Base-by-base conservation (phyloP, 1,140 invertebrate genomes). In the Matsumurasca onukii region DNA sequence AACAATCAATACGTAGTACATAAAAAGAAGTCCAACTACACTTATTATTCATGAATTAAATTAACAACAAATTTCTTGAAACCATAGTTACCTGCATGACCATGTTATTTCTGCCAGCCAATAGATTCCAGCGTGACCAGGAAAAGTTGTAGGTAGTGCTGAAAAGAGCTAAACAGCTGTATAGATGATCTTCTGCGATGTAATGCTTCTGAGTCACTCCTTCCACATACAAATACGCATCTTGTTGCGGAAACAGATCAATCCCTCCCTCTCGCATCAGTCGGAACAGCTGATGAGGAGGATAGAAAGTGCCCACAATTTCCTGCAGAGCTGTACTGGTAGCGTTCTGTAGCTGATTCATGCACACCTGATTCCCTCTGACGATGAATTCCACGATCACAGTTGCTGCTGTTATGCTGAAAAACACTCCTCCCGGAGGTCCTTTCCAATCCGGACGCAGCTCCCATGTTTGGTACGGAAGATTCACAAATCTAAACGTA, bases 121-220 rank as follows among this genome's bases (percentile, higher is more conserved):
- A 72, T 0, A 85, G 79, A 74, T 96, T 97, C 93, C 93, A 96
- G 52, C 93, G 86, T 13, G 92, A 95, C 91, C 92, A 96, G 34
- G 91, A 86, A 75, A 94, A 95, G 69, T 91, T 90, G 74, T 91
- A 92, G 1, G 86, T 84, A 0, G 87, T 86, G 2, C 87, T 86
- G 5, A 91, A 78, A 25, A 91, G 81, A 0, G 92, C 91, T 85
- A 97, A 93, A 72, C 92, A 92, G 51, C 87, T 85, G 75, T 95
- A 94, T 17, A 90, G 80, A 78, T 94, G 90, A 66, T 89, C 85
- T 78, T 95, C 93, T 69, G 88, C 83, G 1, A 89, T 83, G 73
- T 85, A 86, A 73, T 92, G 88, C 75, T 94, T 94, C 52, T 86
- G 82, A 45, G 88, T 84, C 1, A 84, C 78, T 1, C 88, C 88